These are phyloP conservation scores for Dolichallabes microphthalmus DNA, from an alignment of 2,113 vertebrate genomes.

Conservation along the genomic window DNA sequence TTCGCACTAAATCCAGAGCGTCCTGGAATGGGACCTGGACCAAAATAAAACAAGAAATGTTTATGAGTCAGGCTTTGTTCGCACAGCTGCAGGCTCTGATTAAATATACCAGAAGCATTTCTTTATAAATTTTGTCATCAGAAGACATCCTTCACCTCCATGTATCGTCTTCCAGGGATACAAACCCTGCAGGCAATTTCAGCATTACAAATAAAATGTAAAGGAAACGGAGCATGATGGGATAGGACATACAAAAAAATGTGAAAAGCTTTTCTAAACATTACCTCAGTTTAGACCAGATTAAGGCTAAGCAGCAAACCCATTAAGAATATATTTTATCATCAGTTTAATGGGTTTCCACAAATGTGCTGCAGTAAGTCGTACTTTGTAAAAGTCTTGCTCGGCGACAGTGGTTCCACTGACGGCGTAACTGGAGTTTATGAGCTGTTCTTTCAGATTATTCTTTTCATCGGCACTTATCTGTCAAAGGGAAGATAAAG, in stretches of 20 bases:
- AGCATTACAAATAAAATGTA: not conserved
- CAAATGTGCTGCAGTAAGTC: constrained; percentile 24
- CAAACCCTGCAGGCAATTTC: not conserved
- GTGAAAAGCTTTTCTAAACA: constrained; percentile 3
- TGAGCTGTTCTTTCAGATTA: constrained; percentile 70
- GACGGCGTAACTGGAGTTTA: constrained; percentile 71
- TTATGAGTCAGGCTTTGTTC: not conserved
- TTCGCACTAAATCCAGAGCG: constrained; percentile 87
- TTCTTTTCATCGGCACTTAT: constrained; percentile 75
- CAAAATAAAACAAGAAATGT: constrained; percentile 4
- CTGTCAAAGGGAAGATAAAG: constrained; percentile 65
- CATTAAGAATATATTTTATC: no score
- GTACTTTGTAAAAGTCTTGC: constrained; percentile 86
- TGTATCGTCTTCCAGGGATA: not conserved
- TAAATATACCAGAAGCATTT: not conserved
- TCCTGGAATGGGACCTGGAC: constrained; percentile 88
- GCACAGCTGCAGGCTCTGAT: constrained; percentile 1
- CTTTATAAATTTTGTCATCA: not conserved
- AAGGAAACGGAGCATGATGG: not conserved
- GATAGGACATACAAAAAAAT: not conserved
- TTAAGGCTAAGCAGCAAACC: not conserved
- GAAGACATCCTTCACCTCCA: constrained; percentile 1
- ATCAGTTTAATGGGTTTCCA: not conserved
- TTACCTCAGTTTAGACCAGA: not conserved
- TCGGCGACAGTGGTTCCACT: constrained; percentile 61